These are phyloP conservation scores for Opisthocomus hoazin DNA, from an alignment of 2,113 vertebrate genomes.

Conservation along the genomic window DNA sequence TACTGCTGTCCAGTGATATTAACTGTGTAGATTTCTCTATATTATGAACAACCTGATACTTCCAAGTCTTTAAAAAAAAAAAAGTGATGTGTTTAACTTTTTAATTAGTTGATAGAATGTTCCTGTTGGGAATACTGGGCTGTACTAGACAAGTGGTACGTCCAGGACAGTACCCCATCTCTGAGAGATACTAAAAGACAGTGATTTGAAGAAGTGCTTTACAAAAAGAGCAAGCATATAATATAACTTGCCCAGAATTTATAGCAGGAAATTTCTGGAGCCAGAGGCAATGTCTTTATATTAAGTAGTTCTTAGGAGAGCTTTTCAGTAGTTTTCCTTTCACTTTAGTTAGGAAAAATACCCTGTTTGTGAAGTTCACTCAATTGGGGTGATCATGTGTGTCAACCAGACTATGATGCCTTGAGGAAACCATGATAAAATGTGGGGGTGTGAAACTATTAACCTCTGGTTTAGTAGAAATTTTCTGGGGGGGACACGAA, in stretches of 20 bases:
- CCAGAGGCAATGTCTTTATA: neutral
- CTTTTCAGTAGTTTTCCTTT: neutral
- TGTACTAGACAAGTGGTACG: neutral
- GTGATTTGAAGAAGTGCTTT: neutral
- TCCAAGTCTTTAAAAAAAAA: neutral
- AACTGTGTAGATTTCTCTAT: neutral
- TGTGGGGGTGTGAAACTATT: neutral
- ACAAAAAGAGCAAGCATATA: neutral
- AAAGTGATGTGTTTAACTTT: neutral
- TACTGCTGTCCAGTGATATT: neutral
- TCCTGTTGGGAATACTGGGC: neutral
- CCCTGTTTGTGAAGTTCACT: neutral
- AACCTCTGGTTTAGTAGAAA: neutral
- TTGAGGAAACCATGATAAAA: neutral
- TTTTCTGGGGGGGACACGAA: neutral
- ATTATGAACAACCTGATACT: neutral
- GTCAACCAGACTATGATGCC: neutral
- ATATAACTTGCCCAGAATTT: neutral
- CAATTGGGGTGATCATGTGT: neutral
- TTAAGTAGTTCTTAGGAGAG: neutral
- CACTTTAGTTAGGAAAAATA: neutral
- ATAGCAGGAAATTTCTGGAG: neutral
- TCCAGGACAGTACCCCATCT: neutral
- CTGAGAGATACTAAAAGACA: neutral
- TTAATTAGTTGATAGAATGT: neutral